phyloP scores from a whole-genome alignment of 1,140 invertebrate species.

The Aphelenchoides besseyi region DNA sequence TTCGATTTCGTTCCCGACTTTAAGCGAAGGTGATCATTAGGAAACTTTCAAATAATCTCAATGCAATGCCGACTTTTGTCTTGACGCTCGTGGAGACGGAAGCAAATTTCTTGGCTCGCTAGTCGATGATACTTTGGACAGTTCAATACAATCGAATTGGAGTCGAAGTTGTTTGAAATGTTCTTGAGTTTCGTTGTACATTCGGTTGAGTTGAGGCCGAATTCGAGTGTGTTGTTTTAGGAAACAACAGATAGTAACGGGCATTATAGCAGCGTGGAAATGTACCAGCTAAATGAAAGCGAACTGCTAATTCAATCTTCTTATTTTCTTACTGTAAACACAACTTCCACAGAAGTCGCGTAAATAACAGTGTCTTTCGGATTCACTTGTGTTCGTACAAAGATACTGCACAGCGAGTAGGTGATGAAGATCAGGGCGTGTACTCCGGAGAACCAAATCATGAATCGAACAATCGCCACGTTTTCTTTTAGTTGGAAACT shows the following conservation, averaged over 20 bases:
- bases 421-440: background rate
- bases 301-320: background rate
- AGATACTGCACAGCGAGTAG: background rate
- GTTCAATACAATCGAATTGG: background rate
- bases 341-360: background rate
- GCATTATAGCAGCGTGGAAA: background rate
- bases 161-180: background rate
- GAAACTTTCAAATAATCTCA: no score
- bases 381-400: background rate
- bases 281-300: background rate
- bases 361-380: background rate
- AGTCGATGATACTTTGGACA: no score
- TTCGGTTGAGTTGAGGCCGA: background rate
- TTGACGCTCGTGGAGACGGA: no score
- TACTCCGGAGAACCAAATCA: background rate
- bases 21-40: no score
- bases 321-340: background rate
- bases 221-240: background rate
- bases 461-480: background rate
- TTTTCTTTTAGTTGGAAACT: background rate
- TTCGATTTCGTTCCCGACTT: no score
- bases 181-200: background rate
- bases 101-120: no score
- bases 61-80: no score
- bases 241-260: background rate